Evolutionary conservation across 2,113 vertebrate genomes (phyloP), one percentile per base, ranked within the genome.

Genomic region (Smithornis capensis): DNA sequence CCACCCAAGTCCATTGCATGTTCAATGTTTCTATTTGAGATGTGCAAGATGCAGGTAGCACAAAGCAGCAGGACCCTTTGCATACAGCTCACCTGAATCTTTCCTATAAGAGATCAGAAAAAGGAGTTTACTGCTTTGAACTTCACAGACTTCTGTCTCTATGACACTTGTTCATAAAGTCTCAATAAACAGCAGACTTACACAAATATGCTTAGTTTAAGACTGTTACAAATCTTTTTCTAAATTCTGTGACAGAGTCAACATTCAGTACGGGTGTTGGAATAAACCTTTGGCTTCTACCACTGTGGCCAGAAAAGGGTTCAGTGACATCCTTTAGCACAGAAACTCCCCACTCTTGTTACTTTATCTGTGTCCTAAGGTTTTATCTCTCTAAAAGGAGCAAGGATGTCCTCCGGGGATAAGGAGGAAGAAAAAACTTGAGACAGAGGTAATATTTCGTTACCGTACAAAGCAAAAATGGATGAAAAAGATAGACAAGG

Each of bases 391-490:
- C 82, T 90, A 89, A 97, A 96, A 97, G 89, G 89, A 94, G 82
- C 35, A 96, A 85, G 88, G 93, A 97, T 98, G 98, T 97, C 95
- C 94, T 97, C 91, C 62, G 52, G 62, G 92, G 95, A 97, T 97
- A 94, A 96, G 79, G 73, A 55, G 56, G 63, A 95, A 89, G 92
- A 93, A 97, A 96, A 92, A 92, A 84, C 28, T 56, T 53, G 38
- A 95, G 70, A 80, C 35, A 87, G 83, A 35, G 35, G 44, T 89
- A 90, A 57, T 75, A 52, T 73, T 96, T 96, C 89, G 79, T 88
- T 95, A 92, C 71, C 87, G 92, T 59, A 89, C 82, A 75, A 96
- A 95, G 87, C 31, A 56, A 38, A 80, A 76, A 92, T 69, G 45
- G 29, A 82, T 85, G 55, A 95, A 77, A 71, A 93, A 92, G 35